phyloP scores from a whole-genome alignment of 2,888 invertebrate species.

The Eupithecia abbreviata region DNA sequence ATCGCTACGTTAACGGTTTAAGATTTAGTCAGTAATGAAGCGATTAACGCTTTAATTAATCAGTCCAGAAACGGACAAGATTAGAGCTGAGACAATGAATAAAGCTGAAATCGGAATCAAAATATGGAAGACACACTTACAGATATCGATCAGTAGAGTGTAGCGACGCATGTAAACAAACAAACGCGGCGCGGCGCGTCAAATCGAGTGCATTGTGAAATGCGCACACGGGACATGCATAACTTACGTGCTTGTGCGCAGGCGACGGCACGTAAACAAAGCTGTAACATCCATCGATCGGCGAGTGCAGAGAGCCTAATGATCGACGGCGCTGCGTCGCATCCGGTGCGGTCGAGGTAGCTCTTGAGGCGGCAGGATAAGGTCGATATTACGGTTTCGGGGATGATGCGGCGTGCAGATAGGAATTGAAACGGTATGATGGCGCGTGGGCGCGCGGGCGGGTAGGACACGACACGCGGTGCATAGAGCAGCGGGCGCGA shows the following conservation, averaged over 20 bases:
- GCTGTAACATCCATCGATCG: constrained; percentile 60
- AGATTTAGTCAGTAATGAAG: constrained; percentile 61
- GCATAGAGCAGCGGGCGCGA: constrained; percentile 52
- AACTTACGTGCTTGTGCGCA: constrained; percentile 73
- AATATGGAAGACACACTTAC: constrained; percentile 28
- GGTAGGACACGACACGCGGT: constrained; percentile 47
- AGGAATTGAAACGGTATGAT: constrained; percentile 47
- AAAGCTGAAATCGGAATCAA: constrained; percentile 30
- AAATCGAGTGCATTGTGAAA: constrained; percentile 67
- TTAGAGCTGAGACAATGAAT: constrained; percentile 33
- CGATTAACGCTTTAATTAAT: constrained; percentile 54
- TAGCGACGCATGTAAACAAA: constrained; percentile 64
- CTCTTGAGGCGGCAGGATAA: constrained; percentile 32
- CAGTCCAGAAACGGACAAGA: constrained; percentile 43
- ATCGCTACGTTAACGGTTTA: constrained; percentile 62
- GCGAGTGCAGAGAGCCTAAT: constrained; percentile 51
- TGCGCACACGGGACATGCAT: constrained; percentile 72
- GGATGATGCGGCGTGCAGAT: constrained; percentile 25
- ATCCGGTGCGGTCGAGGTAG: constrained; percentile 43
- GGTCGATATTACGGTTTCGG: constrained; percentile 29
- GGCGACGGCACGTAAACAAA: constrained; percentile 66
- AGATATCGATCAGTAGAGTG: constrained; percentile 39
- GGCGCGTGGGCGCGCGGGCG: constrained; percentile 46
- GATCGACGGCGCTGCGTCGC: constrained; percentile 43
- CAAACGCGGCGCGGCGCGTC: constrained; percentile 61